Base-by-base conservation (phyloP, 2,888 invertebrate species). In the Cosmia trapezina region DNA sequence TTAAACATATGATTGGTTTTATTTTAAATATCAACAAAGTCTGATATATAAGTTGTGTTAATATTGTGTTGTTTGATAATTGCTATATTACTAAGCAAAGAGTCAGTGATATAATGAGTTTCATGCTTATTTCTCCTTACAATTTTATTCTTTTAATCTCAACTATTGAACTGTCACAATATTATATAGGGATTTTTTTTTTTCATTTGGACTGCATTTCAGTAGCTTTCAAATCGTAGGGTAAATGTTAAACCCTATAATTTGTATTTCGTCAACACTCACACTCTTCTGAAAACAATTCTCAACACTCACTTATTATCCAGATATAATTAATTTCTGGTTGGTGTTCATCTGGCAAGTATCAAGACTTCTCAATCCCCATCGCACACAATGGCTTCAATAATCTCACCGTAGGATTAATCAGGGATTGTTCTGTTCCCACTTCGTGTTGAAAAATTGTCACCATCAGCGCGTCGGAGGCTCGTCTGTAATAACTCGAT, bases 401-500 rank as follows among this genome's bases (percentile, higher is more conserved):
- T 94, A 93, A 89, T 93, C 94, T 92, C 93, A 90, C 91, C 88
- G 93, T 91, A 86, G 94, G 95, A 94, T 95, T 96, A 96, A 96
- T 95, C 95, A 92, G 91, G 91, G 90, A 94, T 95, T 94, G 95
- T 94, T 94, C 90, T 90, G 91, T 92, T 93, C 91, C 90, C 91
- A 90, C 90, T 91, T 90, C 88, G 86, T 89, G 87, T 89, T 95
- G 96, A 96, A 94, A 95, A 95, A 96, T 95, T 94, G 96, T 95
- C 96, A 89, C 94, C 95, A 94, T 95, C 95, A 95, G 88, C 92
- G 84, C 89, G 85, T 83, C 90, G 86, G 88, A 89, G 80, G 86
- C 89, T 86, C 88, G 72, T 87, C 87, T 77, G 88, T 90, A 91
- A 92, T 93, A 93, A 89, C 90, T 88, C 83, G 91, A 93, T 95